These are phyloP conservation scores for Parasteatoda tepidariorum DNA, from an alignment of 1,140 invertebrate species.

Conservation along the genomic window DNA sequence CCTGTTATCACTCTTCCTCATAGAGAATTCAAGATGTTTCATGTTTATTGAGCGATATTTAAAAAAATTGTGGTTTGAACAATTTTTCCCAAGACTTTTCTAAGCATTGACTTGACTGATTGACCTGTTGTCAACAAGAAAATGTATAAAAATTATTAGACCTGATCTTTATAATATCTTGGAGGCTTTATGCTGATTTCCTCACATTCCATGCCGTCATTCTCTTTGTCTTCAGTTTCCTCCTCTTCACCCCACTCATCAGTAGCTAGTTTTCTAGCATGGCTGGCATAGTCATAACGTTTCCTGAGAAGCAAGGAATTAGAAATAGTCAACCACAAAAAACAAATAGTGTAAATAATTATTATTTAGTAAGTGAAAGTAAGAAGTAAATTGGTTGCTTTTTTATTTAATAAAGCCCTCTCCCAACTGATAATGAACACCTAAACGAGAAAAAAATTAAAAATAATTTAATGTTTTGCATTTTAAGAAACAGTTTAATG, in stretches of 20 bases:
- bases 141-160: too few relatives aligned
- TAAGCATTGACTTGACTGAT: too few relatives aligned
- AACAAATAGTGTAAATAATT: not conserved
- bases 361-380: not conserved
- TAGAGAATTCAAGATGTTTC: too few relatives aligned
- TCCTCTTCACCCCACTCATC: slow-evolving; percentile 64
- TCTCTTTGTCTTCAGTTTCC: slow-evolving; percentile 62
- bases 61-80: too few relatives aligned
- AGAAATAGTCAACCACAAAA: not conserved
- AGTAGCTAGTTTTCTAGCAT: slow-evolving; percentile 66
- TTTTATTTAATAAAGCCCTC: not conserved
- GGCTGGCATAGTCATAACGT: slow-evolving; percentile 67
- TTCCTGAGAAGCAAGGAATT: slow-evolving; percentile 54
- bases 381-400: not conserved
- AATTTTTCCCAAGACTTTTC: too few relatives aligned
- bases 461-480: not conserved
- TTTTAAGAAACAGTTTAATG: not conserved
- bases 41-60: too few relatives aligned
- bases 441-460: not conserved
- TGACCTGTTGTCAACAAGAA: too few relatives aligned
- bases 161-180: slow-evolving; percentile 57
- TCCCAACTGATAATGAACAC: not conserved
- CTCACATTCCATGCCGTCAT: slow-evolving; percentile 49
- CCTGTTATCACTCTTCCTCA: too few relatives aligned
- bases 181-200: slow-evolving; percentile 46